A percentile compares a stretch with the other conserved stretches of the same genome.
These are phyloP conservation scores for Henricia sp. DNA, from an alignment of 53 echinoderm and acorn worm genomes.

Conservation along the genomic window DNA sequence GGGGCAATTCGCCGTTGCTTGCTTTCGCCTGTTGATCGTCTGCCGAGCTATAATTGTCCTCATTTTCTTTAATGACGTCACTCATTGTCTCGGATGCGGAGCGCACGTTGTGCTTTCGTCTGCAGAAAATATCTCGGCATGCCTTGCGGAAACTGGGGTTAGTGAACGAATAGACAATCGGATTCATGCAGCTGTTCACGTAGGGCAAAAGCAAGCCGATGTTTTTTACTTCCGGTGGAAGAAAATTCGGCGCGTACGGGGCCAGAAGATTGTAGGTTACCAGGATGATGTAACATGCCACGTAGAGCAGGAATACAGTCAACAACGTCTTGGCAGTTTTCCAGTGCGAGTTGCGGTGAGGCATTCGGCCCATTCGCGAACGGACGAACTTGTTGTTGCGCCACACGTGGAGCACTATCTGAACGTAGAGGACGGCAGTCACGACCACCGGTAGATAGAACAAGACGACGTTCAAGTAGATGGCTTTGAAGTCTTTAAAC, in stretches of 20 bases:
- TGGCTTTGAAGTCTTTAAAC: constrained; percentile 87
- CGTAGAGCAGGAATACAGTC: constrained; percentile 80
- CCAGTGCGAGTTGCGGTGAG: constrained; percentile 71
- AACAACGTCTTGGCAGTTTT: constrained; percentile 85
- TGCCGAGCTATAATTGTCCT: constrained; percentile 19
- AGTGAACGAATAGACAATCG: constrained; percentile 84
- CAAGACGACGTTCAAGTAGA: constrained; percentile 88
- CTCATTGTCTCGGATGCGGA: background rate
- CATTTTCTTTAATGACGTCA: background rate
- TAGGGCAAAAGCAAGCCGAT: constrained; percentile 76
- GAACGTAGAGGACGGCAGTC: constrained; percentile 75
- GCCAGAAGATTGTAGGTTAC: constrained; percentile 80
- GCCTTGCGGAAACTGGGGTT: constrained; percentile 73
- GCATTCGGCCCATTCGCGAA: constrained; percentile 16
- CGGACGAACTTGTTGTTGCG: constrained; percentile 50
- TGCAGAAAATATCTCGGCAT: constrained; percentile 12
- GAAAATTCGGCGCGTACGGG: constrained; percentile 40
- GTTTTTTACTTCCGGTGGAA: constrained; percentile 63
- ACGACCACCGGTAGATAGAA: constrained; percentile 86
- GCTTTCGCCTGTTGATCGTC: background rate
- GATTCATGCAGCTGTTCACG: constrained; percentile 87
- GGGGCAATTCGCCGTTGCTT: background rate
- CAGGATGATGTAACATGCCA: constrained; percentile 78
- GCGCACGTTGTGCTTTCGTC: background rate
- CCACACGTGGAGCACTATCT: constrained; percentile 77